These are phyloP conservation scores for Notamacropus eugenii DNA, from an alignment of 2,797 vertebrate genomes.

Conservation along the genomic window DNA sequence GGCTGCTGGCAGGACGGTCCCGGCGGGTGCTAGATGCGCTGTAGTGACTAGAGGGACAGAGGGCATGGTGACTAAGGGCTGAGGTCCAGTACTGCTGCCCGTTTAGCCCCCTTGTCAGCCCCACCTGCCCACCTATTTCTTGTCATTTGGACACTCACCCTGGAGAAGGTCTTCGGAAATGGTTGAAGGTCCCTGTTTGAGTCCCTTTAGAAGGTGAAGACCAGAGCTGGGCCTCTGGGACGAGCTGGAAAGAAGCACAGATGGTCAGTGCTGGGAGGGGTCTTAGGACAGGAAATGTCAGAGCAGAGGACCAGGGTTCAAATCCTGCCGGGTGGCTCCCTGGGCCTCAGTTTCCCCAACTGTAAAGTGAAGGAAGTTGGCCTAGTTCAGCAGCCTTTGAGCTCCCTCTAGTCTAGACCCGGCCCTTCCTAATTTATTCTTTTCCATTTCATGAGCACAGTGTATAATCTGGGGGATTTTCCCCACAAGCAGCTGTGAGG, in stretches of 20 bases:
- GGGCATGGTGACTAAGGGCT: background rate
- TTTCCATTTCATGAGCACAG: background rate
- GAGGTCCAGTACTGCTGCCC: background rate
- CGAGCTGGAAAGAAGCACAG: conserved; percentile 78
- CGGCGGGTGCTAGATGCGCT: background rate
- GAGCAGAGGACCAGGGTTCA: background rate
- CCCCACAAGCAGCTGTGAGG: background rate
- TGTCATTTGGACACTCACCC: conserved; percentile 75
- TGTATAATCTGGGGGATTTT: background rate
- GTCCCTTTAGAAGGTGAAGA: conserved; percentile 10
- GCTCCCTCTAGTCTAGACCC: background rate
- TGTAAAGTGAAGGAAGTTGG: background rate
- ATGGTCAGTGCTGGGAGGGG: conserved; percentile 35
- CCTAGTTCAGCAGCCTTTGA: background rate
- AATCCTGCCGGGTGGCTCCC: background rate
- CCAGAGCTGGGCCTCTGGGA: conserved; percentile 80
- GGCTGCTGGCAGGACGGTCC: conserved; percentile 29
- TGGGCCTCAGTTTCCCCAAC: background rate
- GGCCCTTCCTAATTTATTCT: background rate
- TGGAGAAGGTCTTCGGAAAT: background rate
- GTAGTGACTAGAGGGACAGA: conserved; percentile 46
- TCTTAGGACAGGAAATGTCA: background rate
- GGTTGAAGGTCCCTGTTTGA: rapidly evolving
- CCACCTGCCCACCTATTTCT: rapidly evolving
- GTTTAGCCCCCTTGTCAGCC: background rate